These are phyloP conservation scores for Argentina silus DNA, from an alignment of 2,797 vertebrate species.

Conservation along the genomic window DNA sequence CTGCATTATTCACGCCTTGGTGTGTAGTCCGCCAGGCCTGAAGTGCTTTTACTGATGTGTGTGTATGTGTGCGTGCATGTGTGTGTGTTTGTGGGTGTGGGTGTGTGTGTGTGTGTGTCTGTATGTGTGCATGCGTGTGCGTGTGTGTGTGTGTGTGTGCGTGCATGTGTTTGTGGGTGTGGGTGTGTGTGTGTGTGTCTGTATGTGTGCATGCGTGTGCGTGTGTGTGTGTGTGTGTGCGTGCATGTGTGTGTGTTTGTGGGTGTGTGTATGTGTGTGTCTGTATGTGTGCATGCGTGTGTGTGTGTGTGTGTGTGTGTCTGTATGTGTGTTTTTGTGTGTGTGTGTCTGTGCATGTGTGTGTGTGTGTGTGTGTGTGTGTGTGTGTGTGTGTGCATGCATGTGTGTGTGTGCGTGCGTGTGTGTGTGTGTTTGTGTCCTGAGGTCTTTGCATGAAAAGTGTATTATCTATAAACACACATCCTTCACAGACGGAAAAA, in stretches of 20 bases:
- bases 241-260: conserved; percentile 57
- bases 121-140: conserved; percentile 63
- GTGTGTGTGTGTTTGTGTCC: conserved; percentile 56
- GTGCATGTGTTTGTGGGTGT: conserved; percentile 47
- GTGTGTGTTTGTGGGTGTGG: conserved; percentile 33
- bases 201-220: too few relatives aligned
- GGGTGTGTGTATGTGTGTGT: too few relatives aligned
- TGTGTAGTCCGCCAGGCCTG: conserved; percentile 66
- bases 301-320: conserved; percentile 60
- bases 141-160: conserved; percentile 59
- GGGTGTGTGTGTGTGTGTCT: too few relatives aligned
- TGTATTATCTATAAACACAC: conserved; percentile 71
- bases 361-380: too few relatives aligned
- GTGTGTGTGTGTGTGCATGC: conserved; percentile 60
- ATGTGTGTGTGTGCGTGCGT: conserved; percentile 50
- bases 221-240: conserved; percentile 60
- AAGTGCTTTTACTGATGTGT: conserved; percentile 72
- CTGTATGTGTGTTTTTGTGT: conserved; percentile 60
- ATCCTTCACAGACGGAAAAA: not conserved
- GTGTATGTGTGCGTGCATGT: conserved; percentile 64
- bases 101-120: conserved; percentile 26
- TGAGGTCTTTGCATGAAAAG: conserved; percentile 72
- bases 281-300: too few relatives aligned
- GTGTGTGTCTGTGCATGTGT: too few relatives aligned
- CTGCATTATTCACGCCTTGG: conserved; percentile 74